A percentile compares a stretch with the other conserved stretches of the same genome.
Evolutionary conservation across 1,140 invertebrate genomes (phyloP).

Genomic region (Babylonia areolata): DNA sequence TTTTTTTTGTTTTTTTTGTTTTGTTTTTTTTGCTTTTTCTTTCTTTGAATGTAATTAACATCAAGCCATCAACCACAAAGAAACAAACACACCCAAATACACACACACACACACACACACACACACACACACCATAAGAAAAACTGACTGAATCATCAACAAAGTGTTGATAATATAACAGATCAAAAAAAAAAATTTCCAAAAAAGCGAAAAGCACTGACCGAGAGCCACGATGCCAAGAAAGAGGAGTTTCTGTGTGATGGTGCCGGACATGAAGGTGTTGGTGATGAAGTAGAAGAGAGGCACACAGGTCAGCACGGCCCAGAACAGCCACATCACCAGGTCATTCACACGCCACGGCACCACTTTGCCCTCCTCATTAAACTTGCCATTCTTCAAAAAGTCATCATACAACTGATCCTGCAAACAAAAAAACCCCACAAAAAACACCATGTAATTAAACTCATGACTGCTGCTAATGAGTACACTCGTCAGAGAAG

Average conservation of each 20-base stretch:
- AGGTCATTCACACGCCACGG: conserved; percentile 63
- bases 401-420: conserved; percentile 72
- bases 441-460: too few relatives aligned
- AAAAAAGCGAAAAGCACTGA: conserved; percentile 36
- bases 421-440: conserved; percentile 44
- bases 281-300: conserved; percentile 62
- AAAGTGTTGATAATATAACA: background rate
- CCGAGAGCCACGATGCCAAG: conserved; percentile 50
- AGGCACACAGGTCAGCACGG: conserved; percentile 65
- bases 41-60: too few relatives aligned
- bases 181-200: background rate
- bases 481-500: too few relatives aligned
- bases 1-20: too few relatives aligned
- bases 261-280: conserved; percentile 55
- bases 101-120: too few relatives aligned
- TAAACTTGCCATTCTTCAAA: conserved; percentile 66
- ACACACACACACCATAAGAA: too few relatives aligned
- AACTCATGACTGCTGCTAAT: too few relatives aligned
- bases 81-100: too few relatives aligned
- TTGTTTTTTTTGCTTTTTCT: too few relatives aligned
- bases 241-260: conserved; percentile 48
- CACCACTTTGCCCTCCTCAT: conserved; percentile 50
- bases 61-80: too few relatives aligned
- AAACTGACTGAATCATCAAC: too few relatives aligned
- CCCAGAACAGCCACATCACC: conserved; percentile 68